A percentile compares a stretch with the other conserved stretches of the same genome.
Evolutionary conservation across 2,888 invertebrate genomes (phyloP).

Genomic region (Chromoteleia sp.): DNA sequence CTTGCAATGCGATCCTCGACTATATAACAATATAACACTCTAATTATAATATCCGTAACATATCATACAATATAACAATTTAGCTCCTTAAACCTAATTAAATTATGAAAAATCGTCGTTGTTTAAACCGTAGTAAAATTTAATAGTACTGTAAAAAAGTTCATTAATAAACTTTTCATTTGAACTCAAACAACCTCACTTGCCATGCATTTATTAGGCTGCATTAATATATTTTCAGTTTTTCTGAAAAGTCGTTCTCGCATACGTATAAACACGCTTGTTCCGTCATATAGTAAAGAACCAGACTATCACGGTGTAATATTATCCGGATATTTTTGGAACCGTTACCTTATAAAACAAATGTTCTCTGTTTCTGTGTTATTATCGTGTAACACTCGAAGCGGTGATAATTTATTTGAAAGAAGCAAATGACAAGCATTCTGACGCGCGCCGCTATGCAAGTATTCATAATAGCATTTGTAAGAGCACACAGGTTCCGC

Average conservation of each 20-base stretch:
- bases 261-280: conserved; percentile 19
- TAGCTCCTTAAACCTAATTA: no score
- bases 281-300: conserved; percentile 34
- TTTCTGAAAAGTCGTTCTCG: not conserved
- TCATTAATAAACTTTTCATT: no score
- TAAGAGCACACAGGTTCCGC: conserved; percentile 38
- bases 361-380: conserved; percentile 36
- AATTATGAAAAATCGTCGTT: no score
- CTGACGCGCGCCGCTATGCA: conserved; percentile 37
- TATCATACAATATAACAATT: no score
- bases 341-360: conserved; percentile 54
- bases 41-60: no score
- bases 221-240: conserved; percentile 15
- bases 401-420: conserved; percentile 52
- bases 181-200: conserved; percentile 25
- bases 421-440: conserved; percentile 55
- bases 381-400: conserved; percentile 51
- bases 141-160: no score
- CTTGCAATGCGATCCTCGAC: no score
- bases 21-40: no score
- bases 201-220: conserved; percentile 21
- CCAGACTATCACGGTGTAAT: conserved; percentile 14
- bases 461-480: conserved; percentile 36
- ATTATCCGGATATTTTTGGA: conserved; percentile 29
- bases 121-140: no score